Conservation (phyloP, 1,140 invertebrate species). For the Drosophila tropicalis region DNA sequence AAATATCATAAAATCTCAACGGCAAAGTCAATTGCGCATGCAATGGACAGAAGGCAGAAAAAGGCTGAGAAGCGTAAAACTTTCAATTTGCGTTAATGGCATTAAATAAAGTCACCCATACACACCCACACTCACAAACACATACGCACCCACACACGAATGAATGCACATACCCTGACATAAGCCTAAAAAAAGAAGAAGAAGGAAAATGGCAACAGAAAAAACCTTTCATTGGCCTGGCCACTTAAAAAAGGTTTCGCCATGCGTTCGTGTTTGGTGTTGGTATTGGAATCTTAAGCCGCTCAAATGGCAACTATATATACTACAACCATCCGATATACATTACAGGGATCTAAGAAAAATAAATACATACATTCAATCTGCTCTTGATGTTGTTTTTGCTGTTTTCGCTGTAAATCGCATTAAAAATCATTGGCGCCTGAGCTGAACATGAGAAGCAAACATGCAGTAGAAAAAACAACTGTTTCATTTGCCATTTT, state of each 20-base stretch:
- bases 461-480: slow-evolving; percentile 4
- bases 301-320: slow-evolving; percentile 35
- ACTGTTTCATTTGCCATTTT: background rate
- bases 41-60: slow-evolving; percentile 52
- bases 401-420: slow-evolving; percentile 64
- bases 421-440: slow-evolving; percentile 77
- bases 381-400: slow-evolving; percentile 24
- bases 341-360: slow-evolving; percentile 21
- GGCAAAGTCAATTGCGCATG: slow-evolving; percentile 73
- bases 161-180: slow-evolving; percentile 25
- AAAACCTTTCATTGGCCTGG: slow-evolving; percentile 56
- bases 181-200: slow-evolving; percentile 10
- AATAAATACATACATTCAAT: slow-evolving; percentile 23
- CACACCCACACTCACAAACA: slow-evolving; percentile 16
- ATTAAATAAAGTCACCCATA: slow-evolving; percentile 76
- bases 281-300: slow-evolving; percentile 43
- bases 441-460: slow-evolving; percentile 15
- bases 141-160: slow-evolving; percentile 12
- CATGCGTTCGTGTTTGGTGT: background rate
- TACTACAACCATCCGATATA: slow-evolving; percentile 10
- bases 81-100: slow-evolving; percentile 81
- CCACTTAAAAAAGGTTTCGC: slow-evolving; percentile 76
- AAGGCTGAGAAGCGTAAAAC: slow-evolving; percentile 70
- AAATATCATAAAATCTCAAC: slow-evolving; percentile 52
- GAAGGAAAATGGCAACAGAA: slow-evolving; percentile 34